phyloP scores from a whole-genome alignment of 2,113 vertebrate genomes.

The Scatophagus argus region DNA sequence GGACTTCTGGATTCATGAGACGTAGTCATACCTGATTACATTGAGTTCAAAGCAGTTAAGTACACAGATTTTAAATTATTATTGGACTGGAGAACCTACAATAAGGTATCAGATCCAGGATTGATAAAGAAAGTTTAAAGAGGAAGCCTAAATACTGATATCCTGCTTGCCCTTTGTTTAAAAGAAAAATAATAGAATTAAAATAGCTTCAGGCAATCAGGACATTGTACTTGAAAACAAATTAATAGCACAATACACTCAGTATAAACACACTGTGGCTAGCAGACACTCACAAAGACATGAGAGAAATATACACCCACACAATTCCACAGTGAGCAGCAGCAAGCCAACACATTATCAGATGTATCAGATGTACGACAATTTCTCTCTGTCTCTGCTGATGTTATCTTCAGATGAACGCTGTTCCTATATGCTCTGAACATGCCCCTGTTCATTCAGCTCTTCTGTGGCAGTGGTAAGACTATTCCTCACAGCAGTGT shows the following conservation, averaged over 20 bases:
- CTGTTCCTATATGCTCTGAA: constrained; percentile 30
- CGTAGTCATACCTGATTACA: too few relatives aligned
- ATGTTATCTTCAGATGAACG: constrained; percentile 61
- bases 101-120: too few relatives aligned
- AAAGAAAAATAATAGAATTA: too few relatives aligned
- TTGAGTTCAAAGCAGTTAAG: neutral
- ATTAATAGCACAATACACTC: neutral
- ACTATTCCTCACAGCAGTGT: constrained; percentile 53
- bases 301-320: neutral
- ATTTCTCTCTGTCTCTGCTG: constrained; percentile 49
- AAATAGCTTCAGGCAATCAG: neutral
- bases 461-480: constrained; percentile 28
- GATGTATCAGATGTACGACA: constrained; percentile 46
- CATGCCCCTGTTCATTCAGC: constrained; percentile 41
- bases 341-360: constrained; percentile 40
- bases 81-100: too few relatives aligned
- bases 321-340: neutral
- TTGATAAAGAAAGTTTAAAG: too few relatives aligned
- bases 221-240: constrained; percentile 6
- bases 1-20: neutral
- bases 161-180: neutral
- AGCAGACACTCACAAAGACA: neutral
- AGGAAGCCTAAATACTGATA: neutral
- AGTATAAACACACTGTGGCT: neutral
- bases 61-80: neutral